Conservation (phyloP, 2,797 vertebrate species). For the Falco naumanni region DNA sequence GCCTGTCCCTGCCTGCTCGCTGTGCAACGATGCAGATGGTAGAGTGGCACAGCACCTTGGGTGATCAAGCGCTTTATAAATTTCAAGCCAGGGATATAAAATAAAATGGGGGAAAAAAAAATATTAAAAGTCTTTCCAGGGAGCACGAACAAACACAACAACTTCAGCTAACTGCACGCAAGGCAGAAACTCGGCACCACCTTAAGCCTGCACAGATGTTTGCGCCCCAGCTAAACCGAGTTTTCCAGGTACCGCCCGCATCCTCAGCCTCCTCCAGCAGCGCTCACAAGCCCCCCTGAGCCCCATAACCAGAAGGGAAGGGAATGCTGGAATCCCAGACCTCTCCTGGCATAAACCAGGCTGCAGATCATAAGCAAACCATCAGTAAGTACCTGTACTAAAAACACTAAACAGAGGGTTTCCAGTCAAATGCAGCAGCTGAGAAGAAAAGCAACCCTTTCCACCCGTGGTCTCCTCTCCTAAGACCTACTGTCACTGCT, state of each 20-base stretch:
- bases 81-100: neutral
- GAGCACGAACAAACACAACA: neutral
- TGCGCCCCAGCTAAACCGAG: neutral
- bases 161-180: neutral
- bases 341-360: neutral
- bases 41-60: neutral
- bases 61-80: neutral
- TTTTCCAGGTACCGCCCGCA: neutral
- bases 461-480: neutral
- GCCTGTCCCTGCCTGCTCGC: neutral
- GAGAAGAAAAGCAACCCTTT: neutral
- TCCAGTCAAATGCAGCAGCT: neutral
- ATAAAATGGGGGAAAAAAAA: neutral
- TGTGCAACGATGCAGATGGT: accelerated
- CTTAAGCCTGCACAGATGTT: neutral
- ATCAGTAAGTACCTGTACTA: neutral
- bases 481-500: neutral
- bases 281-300: neutral
- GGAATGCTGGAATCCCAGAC: neutral
- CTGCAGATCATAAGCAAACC: neutral
- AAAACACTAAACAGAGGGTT: neutral
- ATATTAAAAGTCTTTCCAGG: neutral
- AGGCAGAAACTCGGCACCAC: neutral
- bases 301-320: neutral
- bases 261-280: neutral